Conservation (phyloP, 2,888 invertebrate genomes). For the Formica aserva region DNA sequence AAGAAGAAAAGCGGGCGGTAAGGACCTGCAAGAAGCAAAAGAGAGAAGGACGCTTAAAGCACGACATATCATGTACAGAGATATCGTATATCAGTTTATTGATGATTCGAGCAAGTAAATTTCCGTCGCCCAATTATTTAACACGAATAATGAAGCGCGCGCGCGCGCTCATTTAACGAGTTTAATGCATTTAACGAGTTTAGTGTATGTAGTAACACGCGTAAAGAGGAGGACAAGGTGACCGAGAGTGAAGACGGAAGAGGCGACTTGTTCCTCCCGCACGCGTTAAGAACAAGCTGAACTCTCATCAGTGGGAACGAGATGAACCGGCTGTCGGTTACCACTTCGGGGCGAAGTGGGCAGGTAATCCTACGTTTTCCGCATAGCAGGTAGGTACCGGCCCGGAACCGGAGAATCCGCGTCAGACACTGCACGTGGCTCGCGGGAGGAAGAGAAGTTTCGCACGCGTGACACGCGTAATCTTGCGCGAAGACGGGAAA, state of each 20-base stretch:
- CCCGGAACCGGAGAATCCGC: conserved; percentile 61
- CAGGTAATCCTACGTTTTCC: conserved; percentile 59
- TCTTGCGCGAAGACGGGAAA: conserved; percentile 37
- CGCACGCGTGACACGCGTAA: conserved; percentile 29
- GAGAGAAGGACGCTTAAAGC: background rate
- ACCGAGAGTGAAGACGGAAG: conserved; percentile 60
- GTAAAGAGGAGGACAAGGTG: conserved; percentile 1
- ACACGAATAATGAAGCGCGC: background rate
- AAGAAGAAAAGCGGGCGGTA: conserved; percentile 71
- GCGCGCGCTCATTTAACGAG: background rate
- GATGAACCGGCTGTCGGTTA: conserved; percentile 57
- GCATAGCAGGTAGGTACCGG: conserved; percentile 53
- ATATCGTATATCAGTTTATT: background rate
- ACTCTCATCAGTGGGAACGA: conserved; percentile 17
- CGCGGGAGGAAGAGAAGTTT: conserved; percentile 32
- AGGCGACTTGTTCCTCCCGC: conserved; percentile 6
- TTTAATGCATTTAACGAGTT: no score
- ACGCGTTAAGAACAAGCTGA: background rate
- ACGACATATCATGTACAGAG: background rate
- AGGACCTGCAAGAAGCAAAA: conserved; percentile 74
- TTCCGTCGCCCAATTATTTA: background rate
- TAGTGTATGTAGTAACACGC: background rate
- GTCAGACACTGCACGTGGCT: conserved; percentile 14
- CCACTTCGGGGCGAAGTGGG: background rate
- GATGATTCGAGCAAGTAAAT: background rate